Evolutionary conservation across 92 coral and sea anemone species (phyloP).

Genomic region (Siderastrea radians): DNA sequence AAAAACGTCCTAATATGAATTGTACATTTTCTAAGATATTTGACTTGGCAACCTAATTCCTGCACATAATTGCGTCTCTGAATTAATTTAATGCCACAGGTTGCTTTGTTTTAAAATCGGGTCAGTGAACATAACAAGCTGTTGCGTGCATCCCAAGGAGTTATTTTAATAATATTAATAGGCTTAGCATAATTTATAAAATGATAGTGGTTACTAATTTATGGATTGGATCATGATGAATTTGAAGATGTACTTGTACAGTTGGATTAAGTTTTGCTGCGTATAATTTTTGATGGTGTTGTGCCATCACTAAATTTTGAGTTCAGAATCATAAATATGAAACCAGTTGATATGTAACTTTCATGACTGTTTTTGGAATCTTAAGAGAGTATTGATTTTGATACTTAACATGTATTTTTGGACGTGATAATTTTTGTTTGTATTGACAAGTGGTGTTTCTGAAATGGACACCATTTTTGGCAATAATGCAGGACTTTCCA

Average conservation of each 20-base stretch:
- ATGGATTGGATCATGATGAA: slow-evolving; percentile 11
- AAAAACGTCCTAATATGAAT: not conserved
- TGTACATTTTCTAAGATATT: slow-evolving; percentile 33
- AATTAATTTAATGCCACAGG: slow-evolving; percentile 12
- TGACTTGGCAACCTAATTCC: slow-evolving; percentile 5
- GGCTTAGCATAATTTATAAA: slow-evolving; percentile 18
- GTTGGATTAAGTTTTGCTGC: slow-evolving; percentile 12
- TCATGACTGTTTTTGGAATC: not conserved
- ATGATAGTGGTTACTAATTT: not conserved
- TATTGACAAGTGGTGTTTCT: too few species aligned
- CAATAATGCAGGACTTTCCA: too few species aligned
- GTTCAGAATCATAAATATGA: not conserved
- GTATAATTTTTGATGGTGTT: slow-evolving; percentile 18
- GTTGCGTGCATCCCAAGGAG: slow-evolving; percentile 22
- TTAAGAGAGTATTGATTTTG: slow-evolving; percentile 4
- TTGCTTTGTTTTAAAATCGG: slow-evolving; percentile 7
- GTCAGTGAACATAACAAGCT: not conserved
- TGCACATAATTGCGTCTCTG: not conserved
- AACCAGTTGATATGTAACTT: not conserved
- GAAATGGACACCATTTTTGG: too few species aligned
- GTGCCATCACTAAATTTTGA: slow-evolving; percentile 11
- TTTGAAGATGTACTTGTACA: slow-evolving; percentile 31
- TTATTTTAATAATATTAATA: slow-evolving; percentile 3
- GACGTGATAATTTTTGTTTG: not conserved
- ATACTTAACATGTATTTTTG: not conserved